Base-by-base conservation (phyloP, 2,888 invertebrate species). In the Noctuana brunneofusca region DNA sequence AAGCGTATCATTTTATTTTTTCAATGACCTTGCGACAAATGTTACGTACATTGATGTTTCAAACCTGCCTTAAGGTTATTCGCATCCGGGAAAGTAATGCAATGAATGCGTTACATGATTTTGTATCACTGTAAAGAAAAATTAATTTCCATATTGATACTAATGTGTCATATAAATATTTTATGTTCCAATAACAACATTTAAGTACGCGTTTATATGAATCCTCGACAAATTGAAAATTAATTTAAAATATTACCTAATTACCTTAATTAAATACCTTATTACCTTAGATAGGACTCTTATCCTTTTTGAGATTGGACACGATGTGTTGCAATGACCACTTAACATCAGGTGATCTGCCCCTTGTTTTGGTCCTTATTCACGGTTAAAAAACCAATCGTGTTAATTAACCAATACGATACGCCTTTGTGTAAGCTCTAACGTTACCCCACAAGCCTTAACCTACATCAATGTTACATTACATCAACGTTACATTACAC, bases 401-500 rank as follows among this genome's bases (percentile, higher is more conserved):
- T 49, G 50, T 58, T 50, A 49, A 58, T 58, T 50, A 52, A 24
- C 20, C 5, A 52, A 41, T 65, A 68, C 50, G 43, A 14, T 16
- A 41, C 16, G 41, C 41, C 16, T 41, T 41, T 41, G 41, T 68
- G 58, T 48, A 52, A 56, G 64, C 46, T 18, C 35, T 59, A 52
- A 52, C 59, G 63, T 68, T 68, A 49, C 65, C 57, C 53, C 68
- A 70, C 58, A 54, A 74, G 78, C 83, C 87, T 86, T 88, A 79
- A 86, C 86, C 87, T 75, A 85, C 75, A 81, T 83, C 67, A 77
- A 78, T 74, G 73, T 84, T 81, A 74, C 78, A 9, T 41, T 75
- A 85, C 75, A 81, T 83, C 67, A 77, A 78, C 74, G 73, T 84
- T 81, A 74, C 77, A 71, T 73, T 55, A 62, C 73, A 76, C 69